These are phyloP conservation scores for Elanus axillaris DNA, from an alignment of 2,113 vertebrate species.

Conservation along the genomic window DNA sequence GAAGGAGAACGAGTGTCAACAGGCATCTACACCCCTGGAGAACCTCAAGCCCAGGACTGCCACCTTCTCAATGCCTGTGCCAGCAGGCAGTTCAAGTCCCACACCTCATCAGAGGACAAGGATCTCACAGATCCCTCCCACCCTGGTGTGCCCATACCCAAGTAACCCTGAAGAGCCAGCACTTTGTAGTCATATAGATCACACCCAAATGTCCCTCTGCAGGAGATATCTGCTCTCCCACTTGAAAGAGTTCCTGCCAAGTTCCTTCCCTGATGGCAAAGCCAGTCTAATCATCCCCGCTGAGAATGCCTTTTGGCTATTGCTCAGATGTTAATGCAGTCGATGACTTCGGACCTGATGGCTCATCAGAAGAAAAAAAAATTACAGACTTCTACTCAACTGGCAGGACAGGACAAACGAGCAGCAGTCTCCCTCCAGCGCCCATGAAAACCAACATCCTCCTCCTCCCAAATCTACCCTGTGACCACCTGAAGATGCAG, in stretches of 20 bases:
- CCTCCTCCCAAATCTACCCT: not conserved
- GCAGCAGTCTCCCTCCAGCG: not conserved
- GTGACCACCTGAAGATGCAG: not conserved
- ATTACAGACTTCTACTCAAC: not conserved
- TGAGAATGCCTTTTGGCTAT: not conserved
- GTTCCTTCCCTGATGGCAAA: fast-evolving
- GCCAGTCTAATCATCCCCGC: not conserved
- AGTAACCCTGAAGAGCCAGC: not conserved
- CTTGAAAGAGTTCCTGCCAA: not conserved
- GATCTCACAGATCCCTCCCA: not conserved
- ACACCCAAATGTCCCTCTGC: not conserved
- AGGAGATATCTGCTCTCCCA: not conserved
- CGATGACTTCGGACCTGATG: not conserved
- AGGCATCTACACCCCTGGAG: not conserved
- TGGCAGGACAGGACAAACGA: not conserved
- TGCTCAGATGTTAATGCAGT: not conserved
- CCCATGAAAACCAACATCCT: not conserved
- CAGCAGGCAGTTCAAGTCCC: not conserved
- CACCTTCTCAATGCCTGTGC: not conserved
- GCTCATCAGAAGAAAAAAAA: not conserved
- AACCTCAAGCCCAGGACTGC: not conserved
- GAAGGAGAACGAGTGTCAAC: not conserved
- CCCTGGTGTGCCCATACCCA: not conserved
- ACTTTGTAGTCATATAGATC: not conserved
- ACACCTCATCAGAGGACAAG: not conserved